Base-by-base conservation (phyloP, 2,797 vertebrate species). In the Heterohyrax brucei region DNA sequence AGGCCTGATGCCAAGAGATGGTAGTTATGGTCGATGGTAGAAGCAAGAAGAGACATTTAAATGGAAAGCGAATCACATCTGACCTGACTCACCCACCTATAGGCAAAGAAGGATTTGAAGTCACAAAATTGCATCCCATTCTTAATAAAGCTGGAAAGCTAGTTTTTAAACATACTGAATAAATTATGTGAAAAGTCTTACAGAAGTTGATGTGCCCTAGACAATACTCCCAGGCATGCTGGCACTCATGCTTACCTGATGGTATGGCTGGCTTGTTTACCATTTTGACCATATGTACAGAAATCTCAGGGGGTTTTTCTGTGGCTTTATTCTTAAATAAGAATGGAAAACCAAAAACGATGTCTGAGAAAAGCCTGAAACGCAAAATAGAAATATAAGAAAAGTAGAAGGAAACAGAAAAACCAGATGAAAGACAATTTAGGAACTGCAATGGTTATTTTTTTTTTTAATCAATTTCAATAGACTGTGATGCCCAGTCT, bases 311-410 rank as follows among this genome's bases (percentile, higher is more conserved):
- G 10, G 80, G 73, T 13, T 18, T 62, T 5, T 80, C 56, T 12
- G 8, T 33, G 56, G n/a, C 19, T 22, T 68, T 18, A 75, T 91
- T 91, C 28, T 56, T n/a, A 76, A 59, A 79, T 30, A 76, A 19
- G 53, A 76, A 86, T n/a, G n/a, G n/a, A 89, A 85, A 92, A 33
- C 24, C 26, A 93, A 39, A 39, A 39, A 39, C 79, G 46, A 39
- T 39, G 87, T 33, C 26, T 87, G 48, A 78, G 56, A 83, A 79
- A 91, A 61, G 22, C 21, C 30, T 73, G 64, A 87, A 92, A 76
- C 24, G 22, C 10, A 30, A 83, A 66, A 64, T 2, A 81, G 18
- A 94, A 89, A 56, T n/a, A 86, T 26, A 68, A 77, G 21, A 70
- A 86, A 89, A 86, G 56, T 19, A 89, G 6, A 0, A 85, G 59